phyloP scores from a whole-genome alignment of 1,140 invertebrate genomes.

The Phthorimaea operculella region DNA sequence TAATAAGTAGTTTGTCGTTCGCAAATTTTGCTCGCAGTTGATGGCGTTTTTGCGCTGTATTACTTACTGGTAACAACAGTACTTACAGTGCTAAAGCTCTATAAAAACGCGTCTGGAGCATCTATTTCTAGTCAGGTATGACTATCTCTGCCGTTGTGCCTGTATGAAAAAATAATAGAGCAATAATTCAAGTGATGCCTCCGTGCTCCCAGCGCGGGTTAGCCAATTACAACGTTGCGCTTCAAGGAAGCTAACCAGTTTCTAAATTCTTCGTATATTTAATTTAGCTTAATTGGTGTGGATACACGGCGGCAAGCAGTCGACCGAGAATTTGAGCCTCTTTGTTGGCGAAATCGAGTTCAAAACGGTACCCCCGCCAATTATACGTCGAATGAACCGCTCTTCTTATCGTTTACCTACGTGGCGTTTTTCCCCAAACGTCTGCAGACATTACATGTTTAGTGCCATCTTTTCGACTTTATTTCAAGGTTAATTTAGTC shows the following conservation, averaged over 20 bases:
- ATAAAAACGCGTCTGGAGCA: no score
- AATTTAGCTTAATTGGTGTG: conserved; percentile 65
- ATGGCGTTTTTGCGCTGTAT: no score
- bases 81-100: no score
- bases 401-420: conserved; percentile 21
- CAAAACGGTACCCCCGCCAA: conserved; percentile 43
- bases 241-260: conserved; percentile 65
- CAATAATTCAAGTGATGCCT: conserved; percentile 57
- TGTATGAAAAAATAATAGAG: conserved; percentile 33
- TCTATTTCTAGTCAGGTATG: conserved; percentile 23
- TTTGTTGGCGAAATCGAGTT: conserved; percentile 50
- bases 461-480: conserved; percentile 8
- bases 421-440: conserved; percentile 12
- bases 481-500: conserved; percentile 17
- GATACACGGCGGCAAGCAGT: conserved; percentile 45
- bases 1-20: no score
- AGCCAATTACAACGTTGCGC: conserved; percentile 65
- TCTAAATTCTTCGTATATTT: conserved; percentile 67
- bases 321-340: conserved; percentile 53
- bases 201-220: conserved; percentile 49
- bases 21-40: no score
- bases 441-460: conserved; percentile 8
- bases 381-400: conserved; percentile 16
- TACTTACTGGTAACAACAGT: no score
- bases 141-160: conserved; percentile 15